phyloP scores from a whole-genome alignment of 1,140 invertebrate species.

The Bilobella aurantiaca region DNA sequence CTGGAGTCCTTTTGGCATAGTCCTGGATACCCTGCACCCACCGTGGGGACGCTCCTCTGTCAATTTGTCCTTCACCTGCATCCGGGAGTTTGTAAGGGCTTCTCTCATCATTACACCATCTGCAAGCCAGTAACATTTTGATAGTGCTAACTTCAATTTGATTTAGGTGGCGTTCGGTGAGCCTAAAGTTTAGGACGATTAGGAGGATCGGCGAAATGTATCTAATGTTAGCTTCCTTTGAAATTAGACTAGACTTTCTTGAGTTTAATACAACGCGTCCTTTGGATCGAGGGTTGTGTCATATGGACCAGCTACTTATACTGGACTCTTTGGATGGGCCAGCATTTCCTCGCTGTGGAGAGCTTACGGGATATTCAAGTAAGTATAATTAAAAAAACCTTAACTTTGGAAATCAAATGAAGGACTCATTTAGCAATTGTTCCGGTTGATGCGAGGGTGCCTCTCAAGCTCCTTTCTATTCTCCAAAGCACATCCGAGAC shows the following conservation, averaged over 20 bases:
- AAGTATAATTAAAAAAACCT: slow-evolving; percentile 18
- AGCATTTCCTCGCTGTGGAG: slow-evolving; percentile 39
- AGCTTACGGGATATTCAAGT: slow-evolving; percentile 40
- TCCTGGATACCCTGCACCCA: slow-evolving; percentile 37
- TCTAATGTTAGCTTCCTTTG: slow-evolving; percentile 1
- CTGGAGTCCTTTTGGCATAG: slow-evolving; percentile 37
- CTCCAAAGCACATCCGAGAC: slow-evolving; percentile 38
- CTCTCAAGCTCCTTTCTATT: slow-evolving; percentile 38
- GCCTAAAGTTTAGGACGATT: neutral
- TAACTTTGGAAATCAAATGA: no score
- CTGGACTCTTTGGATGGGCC: slow-evolving; percentile 41
- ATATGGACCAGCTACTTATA: slow-evolving; percentile 41
- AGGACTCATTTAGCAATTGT: slow-evolving; percentile 36
- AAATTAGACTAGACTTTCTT: slow-evolving; percentile 37
- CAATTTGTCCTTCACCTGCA: slow-evolving; percentile 39
- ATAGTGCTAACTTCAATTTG: neutral
- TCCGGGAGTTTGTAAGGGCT: slow-evolving; percentile 35
- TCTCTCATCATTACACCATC: slow-evolving; percentile 21
- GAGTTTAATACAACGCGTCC: slow-evolving; percentile 39
- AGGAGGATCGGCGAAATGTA: neutral
- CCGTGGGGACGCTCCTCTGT: slow-evolving; percentile 39
- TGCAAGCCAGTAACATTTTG: neutral
- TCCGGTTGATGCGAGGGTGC: slow-evolving; percentile 38
- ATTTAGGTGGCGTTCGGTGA: neutral
- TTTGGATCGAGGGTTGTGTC: slow-evolving; percentile 39